Conservation (phyloP, 2,113 vertebrate genomes). For the Poeciliopsis occidentalis region DNA sequence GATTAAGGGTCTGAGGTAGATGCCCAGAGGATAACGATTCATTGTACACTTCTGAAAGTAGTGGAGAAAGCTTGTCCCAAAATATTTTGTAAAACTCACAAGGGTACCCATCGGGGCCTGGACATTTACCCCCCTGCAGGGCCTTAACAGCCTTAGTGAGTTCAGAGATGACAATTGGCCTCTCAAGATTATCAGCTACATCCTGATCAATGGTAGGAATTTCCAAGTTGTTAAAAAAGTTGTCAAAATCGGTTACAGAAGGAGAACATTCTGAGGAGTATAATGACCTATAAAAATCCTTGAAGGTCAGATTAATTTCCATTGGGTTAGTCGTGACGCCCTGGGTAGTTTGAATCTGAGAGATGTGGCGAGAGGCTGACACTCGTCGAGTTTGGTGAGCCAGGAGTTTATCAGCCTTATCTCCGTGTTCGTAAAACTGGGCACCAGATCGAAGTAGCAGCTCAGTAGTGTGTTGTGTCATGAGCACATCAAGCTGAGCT, state of each 20-base stretch:
- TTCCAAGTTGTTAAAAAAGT: background rate
- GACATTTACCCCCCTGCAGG: too few species aligned
- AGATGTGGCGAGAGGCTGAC: background rate
- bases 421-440: conserved; percentile 2
- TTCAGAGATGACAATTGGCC: too few species aligned
- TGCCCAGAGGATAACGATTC: too few species aligned
- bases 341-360: background rate
- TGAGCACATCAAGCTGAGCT: background rate
- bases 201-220: background rate
- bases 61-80: too few species aligned
- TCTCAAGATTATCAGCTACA: background rate
- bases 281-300: background rate
- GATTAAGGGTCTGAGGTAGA: too few species aligned
- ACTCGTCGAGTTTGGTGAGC: background rate
- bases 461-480: background rate
- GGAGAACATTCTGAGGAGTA: background rate
- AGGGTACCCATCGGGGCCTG: too few species aligned
- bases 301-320: background rate
- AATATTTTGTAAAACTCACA: too few species aligned
- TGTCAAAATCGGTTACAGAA: background rate
- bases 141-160: too few species aligned
- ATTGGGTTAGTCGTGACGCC: background rate
- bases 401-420: conserved; percentile 8
- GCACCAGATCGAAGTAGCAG: background rate
- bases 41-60: too few species aligned